phyloP scores from a whole-genome alignment of 2,113 vertebrate species.

The Anolis carolinensis region DNA sequence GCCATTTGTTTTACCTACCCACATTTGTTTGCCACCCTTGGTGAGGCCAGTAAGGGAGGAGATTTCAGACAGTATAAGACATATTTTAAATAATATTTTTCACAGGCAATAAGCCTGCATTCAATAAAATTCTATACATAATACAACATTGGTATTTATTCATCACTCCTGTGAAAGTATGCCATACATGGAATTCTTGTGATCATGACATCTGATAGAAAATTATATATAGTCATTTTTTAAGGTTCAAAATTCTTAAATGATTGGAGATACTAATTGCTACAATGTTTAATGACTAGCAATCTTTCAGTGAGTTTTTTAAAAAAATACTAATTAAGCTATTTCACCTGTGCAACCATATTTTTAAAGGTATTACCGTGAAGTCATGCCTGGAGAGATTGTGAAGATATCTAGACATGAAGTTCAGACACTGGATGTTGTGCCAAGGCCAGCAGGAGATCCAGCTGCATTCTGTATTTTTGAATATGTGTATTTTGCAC shows the following conservation, averaged over 20 bases:
- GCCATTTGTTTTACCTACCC: too few relatives aligned
- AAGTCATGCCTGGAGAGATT: slow-evolving; percentile 95
- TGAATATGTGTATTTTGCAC: slow-evolving; percentile 99
- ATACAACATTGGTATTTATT: not conserved
- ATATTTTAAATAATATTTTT: not conserved
- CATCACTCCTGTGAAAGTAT: not conserved
- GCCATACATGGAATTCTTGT: not conserved
- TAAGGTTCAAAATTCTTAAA: not conserved
- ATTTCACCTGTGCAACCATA: slow-evolving; percentile 17
- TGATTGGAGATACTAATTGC: not conserved
- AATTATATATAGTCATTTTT: not conserved
- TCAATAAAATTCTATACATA: not conserved
- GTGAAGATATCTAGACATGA: slow-evolving; percentile 91
- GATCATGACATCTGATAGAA: not conserved
- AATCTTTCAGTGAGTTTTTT: not conserved
- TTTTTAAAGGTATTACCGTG: slow-evolving; percentile 87
- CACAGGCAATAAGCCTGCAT: not conserved
- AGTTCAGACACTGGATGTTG: slow-evolving; percentile 84
- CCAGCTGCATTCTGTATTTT: slow-evolving; percentile 96
- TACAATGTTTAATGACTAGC: not conserved
- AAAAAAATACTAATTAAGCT: not conserved
- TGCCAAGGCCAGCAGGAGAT: slow-evolving; percentile 86
- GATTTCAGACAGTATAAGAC: too few relatives aligned
- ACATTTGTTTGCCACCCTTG: too few relatives aligned
- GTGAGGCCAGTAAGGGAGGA: too few relatives aligned